Conservation (phyloP, 2,888 invertebrate species). For the Lepidonotus clava region DNA sequence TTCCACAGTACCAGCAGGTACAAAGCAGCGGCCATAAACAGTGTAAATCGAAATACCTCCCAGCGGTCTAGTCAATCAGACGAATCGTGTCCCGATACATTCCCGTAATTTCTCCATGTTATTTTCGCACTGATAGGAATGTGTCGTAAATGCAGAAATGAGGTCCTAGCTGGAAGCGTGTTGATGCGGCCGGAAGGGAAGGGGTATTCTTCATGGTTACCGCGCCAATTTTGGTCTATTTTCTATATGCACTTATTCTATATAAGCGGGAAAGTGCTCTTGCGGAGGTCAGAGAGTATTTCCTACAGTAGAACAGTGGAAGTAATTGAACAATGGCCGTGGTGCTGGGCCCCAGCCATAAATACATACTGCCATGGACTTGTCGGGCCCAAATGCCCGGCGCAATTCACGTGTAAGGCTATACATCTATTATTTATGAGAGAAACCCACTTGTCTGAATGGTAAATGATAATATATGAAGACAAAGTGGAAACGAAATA, state of each 20-base stretch:
- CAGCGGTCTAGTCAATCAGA: too few relatives aligned
- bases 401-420: not conserved
- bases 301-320: not conserved
- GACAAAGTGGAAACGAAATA: not conserved
- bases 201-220: not conserved
- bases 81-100: too few relatives aligned
- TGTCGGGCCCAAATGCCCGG: not conserved
- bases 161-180: not conserved
- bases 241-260: not conserved
- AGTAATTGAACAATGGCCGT: not conserved
- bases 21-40: too few relatives aligned
- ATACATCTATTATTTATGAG: not conserved
- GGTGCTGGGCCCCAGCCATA: not conserved
- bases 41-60: too few relatives aligned
- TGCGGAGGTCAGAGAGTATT: not conserved
- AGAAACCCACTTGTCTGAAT: not conserved
- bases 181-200: not conserved
- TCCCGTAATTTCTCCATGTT: too few relatives aligned
- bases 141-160: not conserved
- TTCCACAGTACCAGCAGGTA: not conserved
- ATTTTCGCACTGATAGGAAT: too few relatives aligned
- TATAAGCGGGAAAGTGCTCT: not conserved
- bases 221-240: not conserved
- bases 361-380: not conserved
- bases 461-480: not conserved